Percentiles rank a stretch among this genome's conserved stretches.
Evolutionary conservation across 2,797 vertebrate species (phyloP).

Genomic region (Lepus oiostolus): DNA sequence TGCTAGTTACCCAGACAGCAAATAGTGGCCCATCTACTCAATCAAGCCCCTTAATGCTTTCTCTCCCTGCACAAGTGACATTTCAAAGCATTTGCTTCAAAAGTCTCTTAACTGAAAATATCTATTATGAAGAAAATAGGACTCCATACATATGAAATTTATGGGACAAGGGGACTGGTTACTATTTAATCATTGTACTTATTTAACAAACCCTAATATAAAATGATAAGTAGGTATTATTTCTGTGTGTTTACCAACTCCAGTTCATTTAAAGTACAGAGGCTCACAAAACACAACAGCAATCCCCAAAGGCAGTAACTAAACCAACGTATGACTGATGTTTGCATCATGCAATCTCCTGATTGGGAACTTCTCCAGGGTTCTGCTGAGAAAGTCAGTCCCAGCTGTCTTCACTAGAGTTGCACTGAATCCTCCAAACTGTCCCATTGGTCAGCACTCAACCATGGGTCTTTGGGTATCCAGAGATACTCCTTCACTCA

Average conservation of each 20-base stretch:
- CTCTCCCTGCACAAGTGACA: not conserved
- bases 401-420: not conserved
- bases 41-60: not conserved
- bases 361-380: not conserved
- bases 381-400: not conserved
- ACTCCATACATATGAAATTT: not conserved
- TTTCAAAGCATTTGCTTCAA: conserved; percentile 11
- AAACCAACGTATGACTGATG: not conserved
- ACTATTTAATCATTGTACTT: not conserved
- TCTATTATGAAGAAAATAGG: not conserved
- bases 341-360: not conserved
- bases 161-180: not conserved
- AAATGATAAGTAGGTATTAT: not conserved
- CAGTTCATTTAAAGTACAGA: conserved; percentile 13
- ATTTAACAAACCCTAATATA: not conserved
- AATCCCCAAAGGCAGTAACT: not conserved
- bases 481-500: not conserved
- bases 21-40: not conserved
- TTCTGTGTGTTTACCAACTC: not conserved
- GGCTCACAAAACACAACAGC: not conserved
- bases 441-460: not conserved
- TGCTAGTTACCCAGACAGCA: not conserved
- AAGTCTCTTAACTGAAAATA: not conserved
- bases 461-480: not conserved
- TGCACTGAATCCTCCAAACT: not conserved